phyloP scores from a whole-genome alignment of 2,113 vertebrate genomes.

The Podiceps cristatus region DNA sequence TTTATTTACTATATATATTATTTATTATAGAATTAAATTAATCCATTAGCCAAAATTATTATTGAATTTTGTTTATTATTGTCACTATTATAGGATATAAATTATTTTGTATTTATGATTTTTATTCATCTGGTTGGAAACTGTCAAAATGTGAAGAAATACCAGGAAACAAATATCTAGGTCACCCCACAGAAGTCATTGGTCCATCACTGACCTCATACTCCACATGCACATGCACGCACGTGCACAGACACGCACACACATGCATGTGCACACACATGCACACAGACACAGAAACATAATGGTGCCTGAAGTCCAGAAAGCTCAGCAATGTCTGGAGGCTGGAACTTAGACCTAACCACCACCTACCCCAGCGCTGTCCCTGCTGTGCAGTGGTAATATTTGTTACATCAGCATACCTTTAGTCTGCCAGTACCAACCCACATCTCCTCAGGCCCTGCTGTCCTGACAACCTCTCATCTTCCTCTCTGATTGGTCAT shows the following conservation, averaged over 20 bases:
- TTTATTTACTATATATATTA: background rate
- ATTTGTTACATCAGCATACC: background rate
- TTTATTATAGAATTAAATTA: background rate
- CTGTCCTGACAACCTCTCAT: background rate
- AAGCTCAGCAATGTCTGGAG: background rate
- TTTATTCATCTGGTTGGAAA: background rate
- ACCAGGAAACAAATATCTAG: background rate
- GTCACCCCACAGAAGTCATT: background rate
- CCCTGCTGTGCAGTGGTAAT: background rate
- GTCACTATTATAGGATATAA: background rate
- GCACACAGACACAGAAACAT: background rate
- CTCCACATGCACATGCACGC: no score
- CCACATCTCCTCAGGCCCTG: background rate
- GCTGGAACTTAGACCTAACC: background rate
- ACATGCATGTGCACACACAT: no score
- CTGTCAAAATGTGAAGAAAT: background rate
- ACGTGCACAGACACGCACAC: no score
- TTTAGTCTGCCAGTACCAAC: background rate
- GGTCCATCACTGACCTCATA: background rate
- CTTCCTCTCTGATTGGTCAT: background rate
- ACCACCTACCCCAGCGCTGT: no score
- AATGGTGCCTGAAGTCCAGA: background rate
- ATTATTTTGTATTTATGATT: background rate
- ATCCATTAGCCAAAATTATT: background rate
- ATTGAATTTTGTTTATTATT: background rate